Evolutionary conservation across 2,113 vertebrate species (phyloP).

Genomic region (Caranx melampygus): DNA sequence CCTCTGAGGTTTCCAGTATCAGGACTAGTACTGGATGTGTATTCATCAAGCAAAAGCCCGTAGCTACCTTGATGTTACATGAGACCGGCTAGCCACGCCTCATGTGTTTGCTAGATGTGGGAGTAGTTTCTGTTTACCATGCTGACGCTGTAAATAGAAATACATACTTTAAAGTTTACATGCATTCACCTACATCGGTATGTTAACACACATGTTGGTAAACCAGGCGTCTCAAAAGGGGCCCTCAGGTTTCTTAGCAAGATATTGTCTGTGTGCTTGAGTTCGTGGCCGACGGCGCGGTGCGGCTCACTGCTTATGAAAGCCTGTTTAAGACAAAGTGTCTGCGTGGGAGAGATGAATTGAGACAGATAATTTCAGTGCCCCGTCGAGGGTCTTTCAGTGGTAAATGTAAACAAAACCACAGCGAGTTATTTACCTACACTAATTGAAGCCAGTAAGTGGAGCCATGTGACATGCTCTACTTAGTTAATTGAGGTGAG

Average conservation of each 20-base stretch:
- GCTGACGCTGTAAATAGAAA: constrained; percentile 5
- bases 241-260: not conserved
- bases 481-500: constrained; percentile 67
- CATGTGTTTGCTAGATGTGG: constrained; percentile 31
- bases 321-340: constrained; percentile 39
- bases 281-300: not conserved
- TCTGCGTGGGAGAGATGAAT: constrained; percentile 41
- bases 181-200: not conserved
- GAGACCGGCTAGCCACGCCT: constrained; percentile 25
- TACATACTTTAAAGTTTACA: not conserved
- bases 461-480: constrained; percentile 42
- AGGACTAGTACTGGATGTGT: constrained; percentile 29
- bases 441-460: constrained; percentile 58
- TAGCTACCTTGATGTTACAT: constrained; percentile 26
- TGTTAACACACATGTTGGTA: not conserved
- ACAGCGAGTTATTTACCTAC: constrained; percentile 61
- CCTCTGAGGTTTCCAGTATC: constrained; percentile 66
- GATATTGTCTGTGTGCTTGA: constrained; percentile 7
- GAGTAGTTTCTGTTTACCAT: constrained; percentile 22
- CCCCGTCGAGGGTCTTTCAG: constrained; percentile 43
- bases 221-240: not conserved
- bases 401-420: constrained; percentile 61
- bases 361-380: constrained; percentile 22
- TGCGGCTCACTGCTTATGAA: constrained; percentile 18
- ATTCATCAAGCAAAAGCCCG: constrained; percentile 44